These are phyloP conservation scores for Leptothorax acervorum DNA, from an alignment of 2,888 invertebrate genomes.

Conservation along the genomic window DNA sequence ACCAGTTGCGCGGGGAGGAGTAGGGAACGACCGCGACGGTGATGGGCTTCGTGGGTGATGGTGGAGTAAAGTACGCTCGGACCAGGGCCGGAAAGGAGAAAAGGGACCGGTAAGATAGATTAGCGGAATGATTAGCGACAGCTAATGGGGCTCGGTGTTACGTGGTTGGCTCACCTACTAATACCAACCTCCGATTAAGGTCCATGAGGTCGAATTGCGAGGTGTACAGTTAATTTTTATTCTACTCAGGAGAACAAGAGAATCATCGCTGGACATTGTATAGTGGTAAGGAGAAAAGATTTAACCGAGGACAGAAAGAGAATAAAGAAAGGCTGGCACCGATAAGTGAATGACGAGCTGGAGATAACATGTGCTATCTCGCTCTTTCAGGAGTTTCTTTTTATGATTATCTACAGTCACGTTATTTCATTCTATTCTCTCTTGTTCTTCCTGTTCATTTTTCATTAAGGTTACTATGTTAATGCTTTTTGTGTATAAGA, in stretches of 20 bases:
- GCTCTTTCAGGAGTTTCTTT: neutral
- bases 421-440: neutral
- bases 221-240: slow-evolving; percentile 38
- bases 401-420: neutral
- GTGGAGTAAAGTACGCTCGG: slow-evolving; percentile 7
- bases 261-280: slow-evolving; percentile 20
- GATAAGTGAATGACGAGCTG: slow-evolving; percentile 8
- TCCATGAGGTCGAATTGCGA: slow-evolving; percentile 28
- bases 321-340: neutral
- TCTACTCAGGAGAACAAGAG: slow-evolving; percentile 15
- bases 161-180: slow-evolving; percentile 35
- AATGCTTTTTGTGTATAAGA: neutral
- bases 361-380: neutral
- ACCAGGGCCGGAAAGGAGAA: slow-evolving; percentile 33
- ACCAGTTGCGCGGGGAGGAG: slow-evolving; percentile 64
- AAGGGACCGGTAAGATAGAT: slow-evolving; percentile 67
- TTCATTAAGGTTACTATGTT: neutral
- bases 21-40: slow-evolving; percentile 57
- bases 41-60: slow-evolving; percentile 37
- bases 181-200: neutral
- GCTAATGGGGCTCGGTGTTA: slow-evolving; percentile 68
- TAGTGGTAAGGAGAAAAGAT: neutral
- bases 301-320: neutral
- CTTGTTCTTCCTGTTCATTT: neutral
- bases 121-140: slow-evolving; percentile 77